Conservation (phyloP, 2,888 invertebrate genomes). For the Halocaridina rubra region DNA sequence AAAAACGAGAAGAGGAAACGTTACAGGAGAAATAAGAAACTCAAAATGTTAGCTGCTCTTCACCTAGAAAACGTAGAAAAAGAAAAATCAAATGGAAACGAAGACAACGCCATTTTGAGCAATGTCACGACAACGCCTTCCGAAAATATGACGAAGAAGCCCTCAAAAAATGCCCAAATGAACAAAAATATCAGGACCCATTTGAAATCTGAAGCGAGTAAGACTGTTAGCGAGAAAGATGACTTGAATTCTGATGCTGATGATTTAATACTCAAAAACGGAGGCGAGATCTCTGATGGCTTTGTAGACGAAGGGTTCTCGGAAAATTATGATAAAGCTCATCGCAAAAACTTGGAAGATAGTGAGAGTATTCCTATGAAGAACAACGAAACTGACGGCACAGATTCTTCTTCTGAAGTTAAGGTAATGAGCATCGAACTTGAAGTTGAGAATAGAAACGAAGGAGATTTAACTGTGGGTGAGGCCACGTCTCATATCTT, state of each 20-base stretch:
- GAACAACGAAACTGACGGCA: too few species aligned
- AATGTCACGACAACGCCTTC: not conserved
- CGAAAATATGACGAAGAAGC: not conserved
- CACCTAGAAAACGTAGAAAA: not conserved
- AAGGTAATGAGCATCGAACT: slow-evolving; percentile 3
- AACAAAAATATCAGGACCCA: too few species aligned
- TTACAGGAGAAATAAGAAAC: slow-evolving; percentile 28
- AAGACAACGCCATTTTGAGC: not conserved
- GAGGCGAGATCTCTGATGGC: not conserved
- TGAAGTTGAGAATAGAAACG: not conserved
- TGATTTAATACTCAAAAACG: too few species aligned
- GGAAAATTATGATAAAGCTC: not conserved
- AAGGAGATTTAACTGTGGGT: not conserved
- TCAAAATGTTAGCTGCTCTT: not conserved
- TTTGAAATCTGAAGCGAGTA: too few species aligned
- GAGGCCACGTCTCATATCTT: not conserved
- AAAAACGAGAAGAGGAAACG: slow-evolving; percentile 16
- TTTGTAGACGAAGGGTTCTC: not conserved
- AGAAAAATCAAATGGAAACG: not conserved
- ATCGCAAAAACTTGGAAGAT: not conserved
- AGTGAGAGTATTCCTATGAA: not conserved
- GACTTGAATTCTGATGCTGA: too few species aligned
- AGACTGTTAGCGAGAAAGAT: too few species aligned
- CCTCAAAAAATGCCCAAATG: too few species aligned
- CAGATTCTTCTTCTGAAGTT: not conserved